Evolutionary conservation across 92 coral and sea anemone species (phyloP).

Genomic region (Pocillopora meandrina): DNA sequence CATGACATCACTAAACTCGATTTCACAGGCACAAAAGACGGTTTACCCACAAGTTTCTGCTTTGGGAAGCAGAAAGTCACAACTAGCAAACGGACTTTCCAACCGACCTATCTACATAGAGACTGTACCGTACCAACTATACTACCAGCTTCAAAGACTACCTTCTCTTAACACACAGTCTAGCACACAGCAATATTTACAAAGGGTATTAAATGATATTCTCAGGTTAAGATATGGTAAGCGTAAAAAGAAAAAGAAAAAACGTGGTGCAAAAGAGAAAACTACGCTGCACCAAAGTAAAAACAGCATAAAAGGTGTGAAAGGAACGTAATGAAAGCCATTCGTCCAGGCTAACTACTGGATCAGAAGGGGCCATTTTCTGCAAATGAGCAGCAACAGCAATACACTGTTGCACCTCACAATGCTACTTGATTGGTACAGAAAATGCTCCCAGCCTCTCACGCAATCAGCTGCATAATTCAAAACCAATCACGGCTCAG

Average conservation of each 20-base stretch:
- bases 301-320: neutral
- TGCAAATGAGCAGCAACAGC: too few species aligned
- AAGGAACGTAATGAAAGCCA: neutral
- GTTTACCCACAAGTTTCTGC: conserved; percentile 7
- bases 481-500: too few species aligned
- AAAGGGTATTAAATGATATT: conserved; percentile 26
- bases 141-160: conserved; percentile 33
- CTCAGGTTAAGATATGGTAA: conserved; percentile 27
- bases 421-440: too few species aligned
- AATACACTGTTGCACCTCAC: too few species aligned
- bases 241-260: conserved; percentile 34
- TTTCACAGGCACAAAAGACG: neutral
- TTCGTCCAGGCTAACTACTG: too few species aligned
- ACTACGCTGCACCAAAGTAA: neutral
- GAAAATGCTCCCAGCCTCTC: too few species aligned
- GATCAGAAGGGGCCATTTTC: too few species aligned
- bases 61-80: conserved; percentile 21
- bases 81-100: conserved; percentile 29
- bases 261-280: conserved; percentile 9
- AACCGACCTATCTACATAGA: conserved; percentile 47
- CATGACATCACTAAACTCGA: neutral
- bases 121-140: conserved; percentile 40
- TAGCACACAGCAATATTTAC: conserved; percentile 29
- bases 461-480: too few species aligned
- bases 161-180: conserved; percentile 38